Percentiles rank a stretch among this genome's conserved stretches.
These are phyloP conservation scores for Tenrec ecaudatus DNA, from an alignment of 2,113 vertebrate genomes.

Conservation along the genomic window DNA sequence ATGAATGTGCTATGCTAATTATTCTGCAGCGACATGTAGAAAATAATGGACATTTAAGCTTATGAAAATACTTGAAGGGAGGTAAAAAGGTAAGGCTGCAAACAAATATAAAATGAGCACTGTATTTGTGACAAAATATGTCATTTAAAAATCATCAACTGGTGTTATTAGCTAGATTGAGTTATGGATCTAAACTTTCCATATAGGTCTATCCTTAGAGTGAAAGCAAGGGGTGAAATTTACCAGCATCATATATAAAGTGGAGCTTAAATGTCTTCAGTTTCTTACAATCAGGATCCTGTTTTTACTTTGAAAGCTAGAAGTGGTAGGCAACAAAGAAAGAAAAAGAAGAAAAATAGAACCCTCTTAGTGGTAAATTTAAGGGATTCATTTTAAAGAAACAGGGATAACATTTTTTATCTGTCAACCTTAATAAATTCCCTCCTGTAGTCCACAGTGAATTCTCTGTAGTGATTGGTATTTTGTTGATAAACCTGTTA, in stretches of 20 bases:
- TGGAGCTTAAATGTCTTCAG: neutral
- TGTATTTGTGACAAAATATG: neutral
- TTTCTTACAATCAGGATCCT: conserved; percentile 47
- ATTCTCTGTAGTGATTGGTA: neutral
- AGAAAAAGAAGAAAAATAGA: neutral
- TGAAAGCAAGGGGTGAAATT: neutral
- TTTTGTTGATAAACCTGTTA: conserved; percentile 37
- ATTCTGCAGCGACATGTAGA: neutral
- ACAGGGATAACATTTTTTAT: conserved; percentile 16
- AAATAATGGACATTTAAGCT: neutral
- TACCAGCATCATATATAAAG: neutral
- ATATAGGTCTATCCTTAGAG: neutral
- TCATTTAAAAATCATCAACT: neutral
- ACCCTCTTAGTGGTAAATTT: neutral
- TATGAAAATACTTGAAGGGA: neutral
- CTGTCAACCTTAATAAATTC: neutral
- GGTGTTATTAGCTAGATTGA: neutral
- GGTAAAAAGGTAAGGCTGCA: neutral
- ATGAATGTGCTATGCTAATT: neutral
- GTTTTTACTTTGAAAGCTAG: neutral
- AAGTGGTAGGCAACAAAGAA: neutral
- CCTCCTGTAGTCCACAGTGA: neutral
- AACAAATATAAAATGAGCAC: neutral
- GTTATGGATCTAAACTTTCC: conserved; percentile 1
- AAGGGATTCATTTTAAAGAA: neutral